Percentiles rank a stretch among this genome's conserved stretches.
Evolutionary conservation across 2,113 vertebrate species (phyloP).

Genomic region (Danionella cerebrum): DNA sequence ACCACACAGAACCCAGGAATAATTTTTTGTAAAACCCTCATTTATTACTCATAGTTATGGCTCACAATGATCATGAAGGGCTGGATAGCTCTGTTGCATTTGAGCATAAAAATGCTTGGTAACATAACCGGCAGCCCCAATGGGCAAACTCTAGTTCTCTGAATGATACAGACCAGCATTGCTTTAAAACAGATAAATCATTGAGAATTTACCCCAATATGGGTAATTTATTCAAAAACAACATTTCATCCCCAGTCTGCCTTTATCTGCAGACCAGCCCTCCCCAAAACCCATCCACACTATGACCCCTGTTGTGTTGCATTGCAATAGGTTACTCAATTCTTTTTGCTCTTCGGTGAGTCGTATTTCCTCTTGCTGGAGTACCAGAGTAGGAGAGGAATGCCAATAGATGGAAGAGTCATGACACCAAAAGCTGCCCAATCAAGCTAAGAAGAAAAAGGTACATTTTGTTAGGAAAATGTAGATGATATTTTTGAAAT

Average conservation of each 20-base stretch:
- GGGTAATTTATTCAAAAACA: constrained; percentile 43
- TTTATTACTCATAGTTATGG: constrained; percentile 31
- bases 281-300: background rate
- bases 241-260: background rate
- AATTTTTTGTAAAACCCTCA: constrained; percentile 28
- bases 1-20: too few relatives aligned
- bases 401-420: constrained; percentile 93
- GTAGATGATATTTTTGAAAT: background rate
- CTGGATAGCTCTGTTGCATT: background rate
- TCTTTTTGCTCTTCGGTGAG: constrained; percentile 86
- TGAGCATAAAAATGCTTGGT: too few relatives aligned
- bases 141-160: background rate
- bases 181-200: constrained; percentile 3
- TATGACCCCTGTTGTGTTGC: background rate
- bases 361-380: constrained; percentile 96
- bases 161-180: background rate
- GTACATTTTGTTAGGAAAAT: background rate
- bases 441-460: constrained; percentile 68
- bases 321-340: constrained; percentile 52
- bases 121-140: background rate
- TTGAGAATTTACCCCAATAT: constrained; percentile 53
- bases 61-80: background rate
- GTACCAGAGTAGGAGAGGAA: constrained; percentile 93
- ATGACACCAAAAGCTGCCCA: constrained; percentile 96
- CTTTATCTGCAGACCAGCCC: background rate